phyloP scores from a whole-genome alignment of 2,113 vertebrate genomes.

The Myrmecophaga tridactyla region DNA sequence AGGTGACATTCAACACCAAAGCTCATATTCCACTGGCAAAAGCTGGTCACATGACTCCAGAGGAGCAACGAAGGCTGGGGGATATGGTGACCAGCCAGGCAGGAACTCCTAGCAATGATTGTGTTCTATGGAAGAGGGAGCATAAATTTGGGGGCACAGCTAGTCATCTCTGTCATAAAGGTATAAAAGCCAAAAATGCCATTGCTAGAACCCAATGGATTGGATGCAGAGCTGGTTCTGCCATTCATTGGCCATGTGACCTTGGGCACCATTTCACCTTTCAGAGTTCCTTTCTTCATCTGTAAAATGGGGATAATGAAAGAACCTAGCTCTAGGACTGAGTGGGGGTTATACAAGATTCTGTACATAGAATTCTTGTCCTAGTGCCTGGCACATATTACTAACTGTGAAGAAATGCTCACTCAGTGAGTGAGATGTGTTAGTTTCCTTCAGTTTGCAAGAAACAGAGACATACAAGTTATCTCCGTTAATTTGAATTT shows the following conservation, averaged over 20 bases:
- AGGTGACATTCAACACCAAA: background rate
- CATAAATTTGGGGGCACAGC: background rate
- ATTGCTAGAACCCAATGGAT: background rate
- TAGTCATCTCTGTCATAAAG: background rate
- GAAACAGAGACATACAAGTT: background rate
- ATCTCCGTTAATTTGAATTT: background rate
- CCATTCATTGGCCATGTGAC: background rate
- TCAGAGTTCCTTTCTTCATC: background rate
- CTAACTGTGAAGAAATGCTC: background rate
- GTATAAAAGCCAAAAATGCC: background rate
- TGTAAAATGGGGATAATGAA: background rate
- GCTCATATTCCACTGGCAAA: background rate
- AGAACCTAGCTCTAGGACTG: background rate
- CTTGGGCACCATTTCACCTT: background rate
- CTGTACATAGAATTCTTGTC: background rate
- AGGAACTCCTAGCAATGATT: background rate
- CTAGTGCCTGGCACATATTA: background rate
- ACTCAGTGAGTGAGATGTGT: background rate
- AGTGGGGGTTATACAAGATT: background rate
- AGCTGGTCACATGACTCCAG: background rate
- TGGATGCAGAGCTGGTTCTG: background rate
- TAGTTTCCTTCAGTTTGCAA: constrained; percentile 3
- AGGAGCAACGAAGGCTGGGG: background rate
- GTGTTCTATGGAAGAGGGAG: background rate
- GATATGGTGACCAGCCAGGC: background rate